Conservation (phyloP, 1,140 invertebrate genomes). For the Cheumatopsyche charites region DNA sequence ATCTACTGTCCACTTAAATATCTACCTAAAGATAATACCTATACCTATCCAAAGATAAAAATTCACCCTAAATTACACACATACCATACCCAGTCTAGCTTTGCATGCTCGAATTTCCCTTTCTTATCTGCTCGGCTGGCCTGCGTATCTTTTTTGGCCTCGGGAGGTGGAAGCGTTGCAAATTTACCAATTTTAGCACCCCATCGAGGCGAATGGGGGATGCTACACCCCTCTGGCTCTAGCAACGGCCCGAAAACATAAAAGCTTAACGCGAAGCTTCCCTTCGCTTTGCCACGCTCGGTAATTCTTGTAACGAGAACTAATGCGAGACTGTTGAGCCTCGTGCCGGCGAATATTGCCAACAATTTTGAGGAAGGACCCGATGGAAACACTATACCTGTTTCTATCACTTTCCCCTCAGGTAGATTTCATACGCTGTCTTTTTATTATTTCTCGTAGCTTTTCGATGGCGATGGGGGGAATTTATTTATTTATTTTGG, state of each 20-base stretch:
- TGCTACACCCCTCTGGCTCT: constrained; percentile 22
- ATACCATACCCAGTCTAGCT: neutral
- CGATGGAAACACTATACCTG: constrained; percentile 14
- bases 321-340: constrained; percentile 36
- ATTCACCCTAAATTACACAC: no score
- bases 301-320: constrained; percentile 40
- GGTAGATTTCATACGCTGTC: neutral
- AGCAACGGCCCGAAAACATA: constrained; percentile 34
- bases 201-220: constrained; percentile 45
- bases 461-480: neutral
- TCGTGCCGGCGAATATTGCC: constrained; percentile 13
- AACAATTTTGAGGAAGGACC: constrained; percentile 35
- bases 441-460: constrained; percentile 1
- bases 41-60: no score
- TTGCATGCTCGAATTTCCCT: constrained; percentile 14
- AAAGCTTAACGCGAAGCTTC: constrained; percentile 39
- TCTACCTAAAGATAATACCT: no score
- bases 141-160: constrained; percentile 26
- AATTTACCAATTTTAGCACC: constrained; percentile 49
- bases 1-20: no score
- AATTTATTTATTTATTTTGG: no score
- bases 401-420: neutral
- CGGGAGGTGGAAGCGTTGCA: constrained; percentile 38
- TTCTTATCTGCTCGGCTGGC: constrained; percentile 23
- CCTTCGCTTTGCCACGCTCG: constrained; percentile 32